These are phyloP conservation scores for Lepidothrix coronata DNA, from an alignment of 2,113 vertebrate species.

Conservation along the genomic window DNA sequence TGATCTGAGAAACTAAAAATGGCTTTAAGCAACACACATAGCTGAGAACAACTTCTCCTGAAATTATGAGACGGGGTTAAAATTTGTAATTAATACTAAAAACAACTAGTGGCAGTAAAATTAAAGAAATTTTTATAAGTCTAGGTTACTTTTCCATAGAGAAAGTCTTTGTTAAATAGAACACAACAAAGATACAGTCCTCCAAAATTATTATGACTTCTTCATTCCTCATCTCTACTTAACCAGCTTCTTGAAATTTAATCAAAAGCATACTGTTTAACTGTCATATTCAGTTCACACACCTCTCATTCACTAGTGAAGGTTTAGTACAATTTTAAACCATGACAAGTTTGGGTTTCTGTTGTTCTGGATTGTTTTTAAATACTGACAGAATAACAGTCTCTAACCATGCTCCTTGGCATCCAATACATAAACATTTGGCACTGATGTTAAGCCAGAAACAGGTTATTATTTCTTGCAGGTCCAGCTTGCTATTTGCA, in stretches of 20 bases:
- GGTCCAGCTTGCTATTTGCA: neutral
- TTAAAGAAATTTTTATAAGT: neutral
- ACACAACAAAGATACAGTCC: neutral
- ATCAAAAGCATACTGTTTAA: neutral
- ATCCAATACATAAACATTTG: neutral
- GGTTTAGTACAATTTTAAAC: neutral
- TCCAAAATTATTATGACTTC: neutral
- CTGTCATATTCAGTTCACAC: neutral
- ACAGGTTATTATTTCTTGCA: neutral
- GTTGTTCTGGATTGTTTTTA: neutral
- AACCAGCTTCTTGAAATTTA: conserved; percentile 13
- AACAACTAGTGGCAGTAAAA: neutral
- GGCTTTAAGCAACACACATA: conserved; percentile 56
- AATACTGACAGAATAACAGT: neutral
- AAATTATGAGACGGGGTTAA: conserved; percentile 47
- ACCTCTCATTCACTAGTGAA: neutral
- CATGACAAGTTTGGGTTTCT: neutral
- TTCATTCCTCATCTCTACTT: conserved; percentile 4
- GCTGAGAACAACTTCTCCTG: conserved; percentile 17
- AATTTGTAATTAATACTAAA: neutral
- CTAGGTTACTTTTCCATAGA: neutral
- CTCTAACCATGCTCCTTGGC: neutral
- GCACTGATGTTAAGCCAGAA: neutral
- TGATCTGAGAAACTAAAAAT: conserved; percentile 66
- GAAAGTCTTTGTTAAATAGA: neutral